Evolutionary conservation across 1,140 invertebrate species (phyloP), one percentile per base, ranked within the genome.

Genomic region (Panagrolaimus sp.): DNA sequence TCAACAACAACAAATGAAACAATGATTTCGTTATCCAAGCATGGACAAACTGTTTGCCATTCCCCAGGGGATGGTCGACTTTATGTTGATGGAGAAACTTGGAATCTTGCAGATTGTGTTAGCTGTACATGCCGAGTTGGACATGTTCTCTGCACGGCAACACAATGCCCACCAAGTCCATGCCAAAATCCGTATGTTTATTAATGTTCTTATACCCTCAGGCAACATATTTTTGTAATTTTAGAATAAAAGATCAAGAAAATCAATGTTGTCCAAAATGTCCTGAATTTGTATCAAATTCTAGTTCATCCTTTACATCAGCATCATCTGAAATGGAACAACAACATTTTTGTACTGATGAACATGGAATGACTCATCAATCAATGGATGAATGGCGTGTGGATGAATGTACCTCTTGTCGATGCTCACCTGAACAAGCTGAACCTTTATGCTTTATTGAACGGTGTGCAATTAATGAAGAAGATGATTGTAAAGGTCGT

Each of bases 81-180:
- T n/a, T 73, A 76, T 46, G 72, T 73, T 26, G 72, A 73, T 17
- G 72, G 72, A 1, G 72, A 73, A 44, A 73, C 72, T 9, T 73
- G 72, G 72, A 67, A 69, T 46, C 48, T 76, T 17, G 83, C 84
- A 52, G 69, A 80, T 7, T 87, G 87, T 72, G 84, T 86, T 7
- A 75, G 82, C 15, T 88, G 87, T 76, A 83, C 87, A 10, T 88
- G 87, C 72, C 86, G 86, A 55, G 73, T 82, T 43, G 86, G 87
- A 6, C 83, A 83, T 47, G 84, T 85, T 7, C 75, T 87, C 15
- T 88, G 87, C 74, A 78, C 85, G 55, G 43, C 65, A 64, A 71
- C 48, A 1, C 38, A 69, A 15, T 76, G 75, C 48, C 58, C 73
- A n/a, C 75, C 76, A 5, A 15, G 55, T 0, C 32, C 73, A 14